Conservation (phyloP, 2,797 vertebrate species). For the Lacerta viridis region DNA sequence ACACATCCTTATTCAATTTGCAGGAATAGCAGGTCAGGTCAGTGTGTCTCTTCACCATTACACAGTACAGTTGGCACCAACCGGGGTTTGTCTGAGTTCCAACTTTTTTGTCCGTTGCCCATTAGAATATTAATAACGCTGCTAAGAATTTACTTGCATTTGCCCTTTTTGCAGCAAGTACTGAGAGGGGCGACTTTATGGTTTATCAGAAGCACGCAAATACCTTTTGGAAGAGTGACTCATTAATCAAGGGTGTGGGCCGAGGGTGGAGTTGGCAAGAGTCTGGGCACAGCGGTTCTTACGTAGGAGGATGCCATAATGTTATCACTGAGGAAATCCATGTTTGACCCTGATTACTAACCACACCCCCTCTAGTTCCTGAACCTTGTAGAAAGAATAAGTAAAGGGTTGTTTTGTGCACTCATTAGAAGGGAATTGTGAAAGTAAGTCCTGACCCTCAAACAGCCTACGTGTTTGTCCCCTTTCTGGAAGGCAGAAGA, state of each 20-base stretch:
- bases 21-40: not conserved
- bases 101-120: not conserved
- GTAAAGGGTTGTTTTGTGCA: conserved; percentile 32
- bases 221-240: conserved; percentile 50
- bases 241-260: conserved; percentile 62
- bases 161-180: not conserved
- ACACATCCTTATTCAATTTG: not conserved
- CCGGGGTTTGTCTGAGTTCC: not conserved
- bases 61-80: not conserved
- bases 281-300: conserved; percentile 53
- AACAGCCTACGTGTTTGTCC: not conserved
- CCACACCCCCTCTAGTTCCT: conserved; percentile 62
- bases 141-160: not conserved
- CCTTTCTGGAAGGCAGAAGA: not conserved
- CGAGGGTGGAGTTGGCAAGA: conserved; percentile 56
- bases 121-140: conserved; percentile 2
- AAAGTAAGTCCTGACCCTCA: conserved; percentile 17
- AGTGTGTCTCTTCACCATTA: conserved; percentile 17
- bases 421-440: conserved; percentile 7
- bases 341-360: conserved; percentile 52
- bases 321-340: conserved; percentile 78
- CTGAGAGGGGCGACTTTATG: not conserved
- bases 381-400: conserved; percentile 68
- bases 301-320: conserved; percentile 74
- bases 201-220: conserved; percentile 39